Conservation (phyloP, 1,140 invertebrate genomes). For the Atta cephalotes region DNA sequence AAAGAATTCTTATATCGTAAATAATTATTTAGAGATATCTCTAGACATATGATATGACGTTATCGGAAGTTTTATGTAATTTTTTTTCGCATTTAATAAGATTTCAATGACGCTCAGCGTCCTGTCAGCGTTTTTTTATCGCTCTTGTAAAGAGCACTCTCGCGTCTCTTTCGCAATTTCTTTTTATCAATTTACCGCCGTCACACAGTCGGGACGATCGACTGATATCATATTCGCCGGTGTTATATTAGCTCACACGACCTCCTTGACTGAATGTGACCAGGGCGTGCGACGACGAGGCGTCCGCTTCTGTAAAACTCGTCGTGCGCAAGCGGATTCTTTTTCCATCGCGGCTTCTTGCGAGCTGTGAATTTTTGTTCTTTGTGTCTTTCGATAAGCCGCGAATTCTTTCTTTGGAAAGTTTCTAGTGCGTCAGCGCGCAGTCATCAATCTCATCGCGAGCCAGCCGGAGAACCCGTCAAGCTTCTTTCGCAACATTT, state of each 20-base stretch:
- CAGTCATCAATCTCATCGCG: conserved; percentile 43
- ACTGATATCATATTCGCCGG: conserved; percentile 46
- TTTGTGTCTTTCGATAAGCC: conserved; percentile 43
- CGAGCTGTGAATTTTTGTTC: conserved; percentile 40
- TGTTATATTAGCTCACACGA: conserved; percentile 51
- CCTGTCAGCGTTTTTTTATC: conserved; percentile 39
- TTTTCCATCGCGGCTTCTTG: conserved; percentile 17
- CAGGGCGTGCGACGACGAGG: conserved; percentile 15
- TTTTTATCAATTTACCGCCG: conserved; percentile 54
- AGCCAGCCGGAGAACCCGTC: conserved; percentile 20
- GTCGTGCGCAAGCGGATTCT: conserved; percentile 51
- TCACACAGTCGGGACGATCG: conserved; percentile 23
- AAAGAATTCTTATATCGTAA: neutral
- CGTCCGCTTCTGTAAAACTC: conserved; percentile 35
- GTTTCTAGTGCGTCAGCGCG: conserved; percentile 48
- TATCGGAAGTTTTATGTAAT: conserved; percentile 4
- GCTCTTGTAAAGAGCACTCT: conserved; percentile 11
- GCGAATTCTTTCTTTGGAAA: conserved; percentile 44
- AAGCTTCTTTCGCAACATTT: conserved; percentile 41
- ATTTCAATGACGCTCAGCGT: conserved; percentile 9
- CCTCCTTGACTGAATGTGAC: conserved; percentile 43
- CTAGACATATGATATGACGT: neutral
- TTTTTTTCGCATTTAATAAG: conserved; percentile 23
- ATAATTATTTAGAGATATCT: conserved; percentile 3
- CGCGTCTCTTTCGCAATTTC: conserved; percentile 52